Evolutionary conservation across 2,113 vertebrate species (phyloP).

Genomic region (Eulemur rufifrons): DNA sequence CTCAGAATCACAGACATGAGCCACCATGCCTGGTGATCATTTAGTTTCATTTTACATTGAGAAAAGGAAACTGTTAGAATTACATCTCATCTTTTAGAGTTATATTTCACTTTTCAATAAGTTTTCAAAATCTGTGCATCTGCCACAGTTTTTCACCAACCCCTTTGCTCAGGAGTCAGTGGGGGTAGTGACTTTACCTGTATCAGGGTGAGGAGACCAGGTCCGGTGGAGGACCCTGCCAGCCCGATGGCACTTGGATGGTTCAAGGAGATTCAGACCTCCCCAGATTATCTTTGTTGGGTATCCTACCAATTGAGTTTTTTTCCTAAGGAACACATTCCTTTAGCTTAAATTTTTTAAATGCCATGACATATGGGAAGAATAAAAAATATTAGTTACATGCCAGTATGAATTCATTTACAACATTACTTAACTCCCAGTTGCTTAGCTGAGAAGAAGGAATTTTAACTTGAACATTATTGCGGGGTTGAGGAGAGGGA

Average conservation of each 20-base stretch:
- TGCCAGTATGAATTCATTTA: background rate
- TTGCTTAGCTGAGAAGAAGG: background rate
- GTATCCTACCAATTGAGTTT: background rate
- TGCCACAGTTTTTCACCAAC: background rate
- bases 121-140: background rate
- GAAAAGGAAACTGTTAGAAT: conserved; percentile 23
- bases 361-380: background rate
- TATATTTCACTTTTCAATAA: background rate
- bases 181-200: background rate
- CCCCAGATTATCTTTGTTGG: background rate
- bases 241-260: background rate
- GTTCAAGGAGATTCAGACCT: background rate
- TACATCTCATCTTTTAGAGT: background rate
- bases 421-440: background rate
- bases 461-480: background rate
- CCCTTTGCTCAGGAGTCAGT: background rate
- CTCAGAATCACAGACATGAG: too few relatives aligned
- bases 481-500: background rate
- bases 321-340: background rate
- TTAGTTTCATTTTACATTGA: conserved; percentile 20
- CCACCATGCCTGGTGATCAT: too few relatives aligned
- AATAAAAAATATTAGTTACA: background rate
- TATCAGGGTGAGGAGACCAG: background rate
- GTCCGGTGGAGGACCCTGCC: background rate
- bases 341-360: background rate